Conservation (phyloP, 2,888 invertebrate species). For the Cosmorhoe ocellata region DNA sequence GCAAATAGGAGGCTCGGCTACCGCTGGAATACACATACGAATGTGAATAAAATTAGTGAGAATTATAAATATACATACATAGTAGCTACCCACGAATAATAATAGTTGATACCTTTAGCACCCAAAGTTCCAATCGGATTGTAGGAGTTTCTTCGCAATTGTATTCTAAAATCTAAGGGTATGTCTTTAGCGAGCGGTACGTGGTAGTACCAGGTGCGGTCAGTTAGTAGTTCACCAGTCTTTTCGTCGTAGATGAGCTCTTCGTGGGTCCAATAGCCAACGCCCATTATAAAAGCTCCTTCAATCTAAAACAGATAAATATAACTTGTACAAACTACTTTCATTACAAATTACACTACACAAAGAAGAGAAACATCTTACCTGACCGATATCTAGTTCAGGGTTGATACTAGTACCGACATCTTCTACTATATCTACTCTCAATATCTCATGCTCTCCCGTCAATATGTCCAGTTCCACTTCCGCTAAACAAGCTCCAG, state of each 20-base stretch:
- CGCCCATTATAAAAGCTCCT: conserved; percentile 88
- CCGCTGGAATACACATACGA: conserved; percentile 51
- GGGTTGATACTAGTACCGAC: conserved; percentile 86
- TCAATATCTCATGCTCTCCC: conserved; percentile 84
- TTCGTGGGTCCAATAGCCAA: conserved; percentile 89
- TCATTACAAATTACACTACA: no score
- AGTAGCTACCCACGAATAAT: no score
- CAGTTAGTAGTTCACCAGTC: conserved; percentile 87
- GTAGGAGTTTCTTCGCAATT: conserved; percentile 84
- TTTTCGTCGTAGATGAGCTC: conserved; percentile 84
- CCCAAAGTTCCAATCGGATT: conserved; percentile 80
- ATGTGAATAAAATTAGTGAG: no score
- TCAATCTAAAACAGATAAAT: conserved; percentile 69
- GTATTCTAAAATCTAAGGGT: conserved; percentile 87
- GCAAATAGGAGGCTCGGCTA: conserved; percentile 78
- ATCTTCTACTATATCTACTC: conserved; percentile 87
- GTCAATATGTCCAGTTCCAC: conserved; percentile 89
- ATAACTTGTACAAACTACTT: no score
- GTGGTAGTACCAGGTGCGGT: conserved; percentile 91
- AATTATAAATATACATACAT: no score
- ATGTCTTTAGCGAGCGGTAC: conserved; percentile 89
- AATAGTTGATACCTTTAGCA: conserved; percentile 59
- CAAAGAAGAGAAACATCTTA: no score
- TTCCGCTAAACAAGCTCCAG: conserved; percentile 84
- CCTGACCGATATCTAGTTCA: conserved; percentile 86